Evolutionary conservation across 2,797 vertebrate genomes (phyloP).

Genomic region (Pteronotus mesoamericanus): DNA sequence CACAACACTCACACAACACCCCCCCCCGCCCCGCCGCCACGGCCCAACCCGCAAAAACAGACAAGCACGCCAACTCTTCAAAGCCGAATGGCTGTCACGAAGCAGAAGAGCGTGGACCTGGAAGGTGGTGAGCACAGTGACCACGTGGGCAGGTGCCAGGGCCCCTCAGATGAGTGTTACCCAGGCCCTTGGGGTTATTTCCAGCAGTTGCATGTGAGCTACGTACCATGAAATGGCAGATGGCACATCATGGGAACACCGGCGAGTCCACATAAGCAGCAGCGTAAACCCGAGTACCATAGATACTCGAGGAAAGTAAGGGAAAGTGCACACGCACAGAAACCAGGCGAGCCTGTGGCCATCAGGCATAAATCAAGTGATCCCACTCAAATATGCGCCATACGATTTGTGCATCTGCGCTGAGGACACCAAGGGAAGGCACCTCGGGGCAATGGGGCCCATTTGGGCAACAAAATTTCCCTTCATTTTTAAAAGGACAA

Average conservation of each 20-base stretch:
- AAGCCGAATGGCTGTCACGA: background rate
- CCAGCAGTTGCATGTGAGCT: slow-evolving; percentile 67
- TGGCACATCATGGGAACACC: slow-evolving; percentile 71
- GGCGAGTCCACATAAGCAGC: slow-evolving; percentile 49
- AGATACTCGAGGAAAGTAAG: slow-evolving; percentile 25
- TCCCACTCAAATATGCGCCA: background rate
- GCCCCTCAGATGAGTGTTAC: slow-evolving; percentile 66
- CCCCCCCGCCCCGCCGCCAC: background rate
- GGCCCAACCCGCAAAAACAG: background rate
- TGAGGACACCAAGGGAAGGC: background rate
- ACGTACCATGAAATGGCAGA: slow-evolving; percentile 77
- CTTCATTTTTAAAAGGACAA: background rate
- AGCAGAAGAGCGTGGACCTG: slow-evolving; percentile 21
- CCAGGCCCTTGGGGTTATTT: slow-evolving; percentile 72
- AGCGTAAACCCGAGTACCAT: slow-evolving; percentile 67
- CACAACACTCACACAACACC: background rate
- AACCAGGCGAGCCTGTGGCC: background rate
- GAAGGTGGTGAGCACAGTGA: slow-evolving; percentile 30
- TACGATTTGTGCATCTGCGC: background rate
- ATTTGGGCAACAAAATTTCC: background rate
- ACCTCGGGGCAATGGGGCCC: background rate
- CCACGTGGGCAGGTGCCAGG: slow-evolving; percentile 42
- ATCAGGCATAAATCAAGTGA: slow-evolving; percentile 36
- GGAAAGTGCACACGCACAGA: slow-evolving; percentile 28
- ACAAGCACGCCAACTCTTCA: slow-evolving; percentile 18